Evolutionary conservation across 2,797 vertebrate species (phyloP), one percentile per base, ranked within the genome.

Genomic region (Tenualosa thibaudeaui): DNA sequence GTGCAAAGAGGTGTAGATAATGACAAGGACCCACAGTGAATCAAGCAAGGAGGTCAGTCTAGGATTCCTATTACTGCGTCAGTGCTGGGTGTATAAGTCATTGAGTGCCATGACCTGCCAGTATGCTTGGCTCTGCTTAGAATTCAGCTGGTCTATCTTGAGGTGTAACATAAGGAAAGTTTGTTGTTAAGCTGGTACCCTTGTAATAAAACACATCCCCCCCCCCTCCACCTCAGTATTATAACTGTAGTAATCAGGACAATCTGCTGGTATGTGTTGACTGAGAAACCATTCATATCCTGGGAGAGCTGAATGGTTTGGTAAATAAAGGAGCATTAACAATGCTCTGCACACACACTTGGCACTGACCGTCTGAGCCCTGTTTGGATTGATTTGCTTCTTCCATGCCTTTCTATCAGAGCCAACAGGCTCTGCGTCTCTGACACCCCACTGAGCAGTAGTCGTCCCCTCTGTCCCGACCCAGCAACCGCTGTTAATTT

Each of bases 401-500:
- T 78, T 78, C 71, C 71, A 78, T n/a, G 40, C 71, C 71, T 78
- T 78, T 78, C 71, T 78, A 78, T 78, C 71, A 46, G 71, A 43
- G 37, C 71, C 71, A 78, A 43, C 71, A 78, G 71, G 17, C 71
- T 22, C 71, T 78, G 15, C 17, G 19, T 78, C 71, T 46, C 71
- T 78, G 71, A 78, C 71, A 78, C 71, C 71, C 5, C 40, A 43
- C 71, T 15, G 6, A 78, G 71, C 40, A 78, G 71, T n/a, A 19
- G 10, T 17, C 71, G 40, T 78, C 9, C 58, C 56, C 84, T 83
- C 78, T 37, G 62, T 88, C 75, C 50, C 1, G 13, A 24, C 37
- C 83, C 15, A 31, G 43, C 82, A 81, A 87, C 84, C n/a, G 12
- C 68, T 86, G 85, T 90, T 90, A 58, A 89, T 91, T 91, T 88